These are phyloP conservation scores for Sparus aurata DNA, from an alignment of 2,797 vertebrate genomes.

Conservation along the genomic window DNA sequence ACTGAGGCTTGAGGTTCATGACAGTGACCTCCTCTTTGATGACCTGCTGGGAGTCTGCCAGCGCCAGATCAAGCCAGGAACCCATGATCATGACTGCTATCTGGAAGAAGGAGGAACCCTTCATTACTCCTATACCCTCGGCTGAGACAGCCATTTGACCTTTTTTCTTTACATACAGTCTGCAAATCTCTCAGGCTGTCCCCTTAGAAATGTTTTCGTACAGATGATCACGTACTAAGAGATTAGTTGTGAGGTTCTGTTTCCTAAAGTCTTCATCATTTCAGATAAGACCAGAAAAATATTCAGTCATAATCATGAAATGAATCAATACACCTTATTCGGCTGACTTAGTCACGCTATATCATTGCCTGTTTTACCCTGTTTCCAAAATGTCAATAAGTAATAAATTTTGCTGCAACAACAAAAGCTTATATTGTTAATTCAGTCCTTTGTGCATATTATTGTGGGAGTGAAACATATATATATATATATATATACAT, in stretches of 20 bases:
- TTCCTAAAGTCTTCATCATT: neutral
- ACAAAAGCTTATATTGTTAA: neutral
- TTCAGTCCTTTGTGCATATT: neutral
- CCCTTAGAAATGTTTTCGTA: neutral
- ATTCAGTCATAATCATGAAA: neutral
- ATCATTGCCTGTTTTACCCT: conserved; percentile 3
- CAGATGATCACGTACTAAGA: neutral
- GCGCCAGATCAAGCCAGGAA: conserved; percentile 52
- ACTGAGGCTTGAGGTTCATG: conserved; percentile 70
- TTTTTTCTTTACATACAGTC: neutral
- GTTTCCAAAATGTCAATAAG: neutral
- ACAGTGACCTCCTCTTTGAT: conserved; percentile 55
- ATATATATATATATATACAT: too few species aligned
- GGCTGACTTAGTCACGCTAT: neutral
- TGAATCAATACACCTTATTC: neutral
- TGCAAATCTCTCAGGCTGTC: neutral
- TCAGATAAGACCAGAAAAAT: neutral
- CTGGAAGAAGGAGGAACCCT: conserved; percentile 64
- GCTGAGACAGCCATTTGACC: neutral
- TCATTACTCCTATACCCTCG: conserved; percentile 66
- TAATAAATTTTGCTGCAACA: conserved; percentile 15
- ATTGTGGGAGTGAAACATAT: neutral
- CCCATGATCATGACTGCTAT: conserved; percentile 53
- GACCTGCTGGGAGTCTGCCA: conserved; percentile 72
- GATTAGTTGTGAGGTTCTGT: neutral